A percentile compares a stretch with the other conserved stretches of the same genome.
Conservation (phyloP, 1,140 invertebrate species). For the Drosophila serrata region DNA sequence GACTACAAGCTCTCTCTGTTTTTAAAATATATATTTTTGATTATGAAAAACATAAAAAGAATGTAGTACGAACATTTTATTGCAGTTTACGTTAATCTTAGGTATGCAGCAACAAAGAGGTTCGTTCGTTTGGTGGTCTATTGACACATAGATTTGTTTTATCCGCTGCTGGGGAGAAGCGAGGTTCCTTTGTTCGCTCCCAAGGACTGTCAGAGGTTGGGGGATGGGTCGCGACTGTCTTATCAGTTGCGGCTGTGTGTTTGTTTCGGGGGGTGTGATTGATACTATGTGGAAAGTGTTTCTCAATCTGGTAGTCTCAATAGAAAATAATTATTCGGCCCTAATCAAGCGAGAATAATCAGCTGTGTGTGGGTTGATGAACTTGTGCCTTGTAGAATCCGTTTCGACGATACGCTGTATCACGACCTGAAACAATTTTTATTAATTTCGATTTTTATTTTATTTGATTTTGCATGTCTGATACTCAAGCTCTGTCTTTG, state of each 20-base stretch:
- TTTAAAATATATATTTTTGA: too few relatives aligned
- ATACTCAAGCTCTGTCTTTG: constrained; percentile 15
- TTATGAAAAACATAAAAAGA: background rate
- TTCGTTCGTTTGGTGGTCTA: background rate
- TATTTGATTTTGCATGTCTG: constrained; percentile 19
- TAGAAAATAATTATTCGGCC: constrained; percentile 28
- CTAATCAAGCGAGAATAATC: constrained; percentile 33
- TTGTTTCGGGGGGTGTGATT: constrained; percentile 29
- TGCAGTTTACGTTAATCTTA: background rate
- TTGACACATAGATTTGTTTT: background rate
- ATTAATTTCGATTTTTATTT: background rate
- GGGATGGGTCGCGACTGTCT: constrained; percentile 3
- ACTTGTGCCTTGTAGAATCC: constrained; percentile 15
- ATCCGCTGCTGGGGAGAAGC: background rate
- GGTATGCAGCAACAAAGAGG: background rate
- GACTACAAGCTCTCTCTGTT: too few relatives aligned
- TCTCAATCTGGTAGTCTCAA: constrained; percentile 20
- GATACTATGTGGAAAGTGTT: constrained; percentile 9
- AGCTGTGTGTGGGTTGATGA: constrained; percentile 52
- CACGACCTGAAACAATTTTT: background rate
- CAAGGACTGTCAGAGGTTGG: constrained; percentile 38
- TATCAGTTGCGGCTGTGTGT: constrained; percentile 24
- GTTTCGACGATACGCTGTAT: constrained; percentile 21
- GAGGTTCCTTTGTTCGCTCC: constrained; percentile 28
- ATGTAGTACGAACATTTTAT: too few relatives aligned